Evolutionary conservation across 2,113 vertebrate species (phyloP).

Genomic region (Ailurus styani): DNA sequence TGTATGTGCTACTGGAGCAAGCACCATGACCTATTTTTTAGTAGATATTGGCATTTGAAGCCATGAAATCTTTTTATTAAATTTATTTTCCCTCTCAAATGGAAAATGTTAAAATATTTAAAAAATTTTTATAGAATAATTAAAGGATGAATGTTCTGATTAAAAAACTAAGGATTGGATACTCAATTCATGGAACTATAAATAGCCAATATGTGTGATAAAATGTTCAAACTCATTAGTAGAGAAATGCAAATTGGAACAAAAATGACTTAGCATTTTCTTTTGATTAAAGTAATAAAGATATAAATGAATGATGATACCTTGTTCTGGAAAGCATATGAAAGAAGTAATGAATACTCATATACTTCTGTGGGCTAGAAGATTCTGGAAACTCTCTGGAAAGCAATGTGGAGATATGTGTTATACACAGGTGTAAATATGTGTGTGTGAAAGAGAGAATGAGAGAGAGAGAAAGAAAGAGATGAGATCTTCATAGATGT

Average conservation of each 20-base stretch:
- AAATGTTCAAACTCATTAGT: slow-evolving; percentile 19
- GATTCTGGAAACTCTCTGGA: background rate
- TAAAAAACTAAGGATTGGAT: background rate
- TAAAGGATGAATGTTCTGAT: background rate
- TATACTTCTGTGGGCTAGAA: background rate
- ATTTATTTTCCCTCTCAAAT: background rate
- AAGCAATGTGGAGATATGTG: background rate
- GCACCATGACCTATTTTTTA: background rate
- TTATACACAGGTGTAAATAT: background rate
- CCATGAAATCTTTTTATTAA: background rate
- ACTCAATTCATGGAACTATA: background rate
- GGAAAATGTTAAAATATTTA: background rate
- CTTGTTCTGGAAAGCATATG: background rate
- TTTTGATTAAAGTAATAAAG: slow-evolving; percentile 15
- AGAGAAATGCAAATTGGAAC: background rate
- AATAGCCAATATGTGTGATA: background rate
- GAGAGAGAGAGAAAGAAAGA: background rate
- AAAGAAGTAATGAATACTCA: background rate
- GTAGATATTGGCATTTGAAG: background rate
- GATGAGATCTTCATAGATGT: background rate
- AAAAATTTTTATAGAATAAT: background rate
- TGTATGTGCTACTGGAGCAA: background rate
- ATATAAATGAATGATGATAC: slow-evolving; percentile 5
- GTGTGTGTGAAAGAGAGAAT: background rate
- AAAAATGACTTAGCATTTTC: slow-evolving; percentile 24